phyloP scores from a whole-genome alignment of 2,888 invertebrate genomes.

The Lottia gigantea region DNA sequence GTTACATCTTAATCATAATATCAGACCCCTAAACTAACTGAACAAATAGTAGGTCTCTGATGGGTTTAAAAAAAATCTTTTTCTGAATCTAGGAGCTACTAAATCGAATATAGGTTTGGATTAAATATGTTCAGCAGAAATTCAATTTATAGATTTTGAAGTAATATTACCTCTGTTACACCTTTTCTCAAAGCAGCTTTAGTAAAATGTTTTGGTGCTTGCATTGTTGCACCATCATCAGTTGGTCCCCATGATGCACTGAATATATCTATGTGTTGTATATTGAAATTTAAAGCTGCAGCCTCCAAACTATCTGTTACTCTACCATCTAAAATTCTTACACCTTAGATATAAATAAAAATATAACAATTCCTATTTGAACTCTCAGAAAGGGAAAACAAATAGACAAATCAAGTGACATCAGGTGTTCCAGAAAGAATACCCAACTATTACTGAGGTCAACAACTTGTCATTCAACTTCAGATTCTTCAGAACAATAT shows the following conservation, averaged over 20 bases:
- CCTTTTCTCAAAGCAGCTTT: slow-evolving; percentile 81
- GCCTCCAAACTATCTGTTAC: slow-evolving; percentile 66
- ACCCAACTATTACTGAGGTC: neutral
- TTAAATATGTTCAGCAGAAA: too few species aligned
- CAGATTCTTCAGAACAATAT: too few species aligned
- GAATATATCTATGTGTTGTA: slow-evolving; percentile 60
- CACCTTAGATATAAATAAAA: slow-evolving; percentile 43
- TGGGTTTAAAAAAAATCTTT: too few species aligned
- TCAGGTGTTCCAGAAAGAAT: too few species aligned
- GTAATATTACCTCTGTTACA: slow-evolving; percentile 74
- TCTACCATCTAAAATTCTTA: slow-evolving; percentile 64
- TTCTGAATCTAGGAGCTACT: too few species aligned
- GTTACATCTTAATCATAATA: too few species aligned
- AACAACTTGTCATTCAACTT: neutral
- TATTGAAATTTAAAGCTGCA: slow-evolving; percentile 57
- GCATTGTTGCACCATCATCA: slow-evolving; percentile 88
- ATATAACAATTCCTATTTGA: too few species aligned
- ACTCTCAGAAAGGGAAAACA: neutral
- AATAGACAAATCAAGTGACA: neutral
- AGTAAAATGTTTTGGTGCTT: slow-evolving; percentile 85
- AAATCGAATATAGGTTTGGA: too few species aligned
- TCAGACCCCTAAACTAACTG: too few species aligned
- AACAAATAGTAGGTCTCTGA: too few species aligned
- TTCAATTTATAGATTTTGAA: neutral
- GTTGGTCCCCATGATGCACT: slow-evolving; percentile 78